Evolutionary conservation across 2,113 vertebrate genomes (phyloP), one percentile per base, ranked within the genome.

Genomic region (Grantiella picta): DNA sequence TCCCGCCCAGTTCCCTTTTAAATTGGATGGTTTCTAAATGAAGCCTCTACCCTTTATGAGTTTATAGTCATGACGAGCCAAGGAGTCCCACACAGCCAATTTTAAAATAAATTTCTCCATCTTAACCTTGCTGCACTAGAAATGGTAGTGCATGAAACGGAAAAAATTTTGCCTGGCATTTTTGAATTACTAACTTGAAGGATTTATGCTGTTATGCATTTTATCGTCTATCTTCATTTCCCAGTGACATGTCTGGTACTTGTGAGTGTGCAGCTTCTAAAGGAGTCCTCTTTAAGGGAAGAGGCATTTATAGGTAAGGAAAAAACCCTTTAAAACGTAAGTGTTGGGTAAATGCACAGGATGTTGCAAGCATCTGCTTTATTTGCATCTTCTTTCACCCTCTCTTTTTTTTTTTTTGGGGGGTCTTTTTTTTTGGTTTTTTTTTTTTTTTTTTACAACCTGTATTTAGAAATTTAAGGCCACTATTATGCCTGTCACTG

Each of bases 1-100:
- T 92, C 90, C 89, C 5, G 86, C 95, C 90, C 96, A 78, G 94
- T 19, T 96, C 75, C 96, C 82, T 82, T 96, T 94, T 90, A 93
- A 95, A 96, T 71, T 68, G 88, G 89, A 86, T 35, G 73, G 64
- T 90, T 95, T 86, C 96, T 97, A 91, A 90, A 92, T 56, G 85
- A 96, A 92, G 87, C 54, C 61, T 68, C 84, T 60, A 59, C 56
- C 66, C 79, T 96, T 96, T 95, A 97, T 90, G 95, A 89, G 86
- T 97, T 97, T 97, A 97, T n/a, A 91, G 66, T 91, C 79, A 47
- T 3, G 7, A 60, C 2, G 2, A 96, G 88, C 38, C 68, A 78
- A 88, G 56, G 21, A 92, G 66, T 10, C 84, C 89, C 8, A 4
- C 3, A 0, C 57, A 77, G 59, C 69, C 52, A 15, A 49, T 70